Evolutionary conservation across 2,113 vertebrate genomes (phyloP).

Genomic region (Elephantulus edwardii): DNA sequence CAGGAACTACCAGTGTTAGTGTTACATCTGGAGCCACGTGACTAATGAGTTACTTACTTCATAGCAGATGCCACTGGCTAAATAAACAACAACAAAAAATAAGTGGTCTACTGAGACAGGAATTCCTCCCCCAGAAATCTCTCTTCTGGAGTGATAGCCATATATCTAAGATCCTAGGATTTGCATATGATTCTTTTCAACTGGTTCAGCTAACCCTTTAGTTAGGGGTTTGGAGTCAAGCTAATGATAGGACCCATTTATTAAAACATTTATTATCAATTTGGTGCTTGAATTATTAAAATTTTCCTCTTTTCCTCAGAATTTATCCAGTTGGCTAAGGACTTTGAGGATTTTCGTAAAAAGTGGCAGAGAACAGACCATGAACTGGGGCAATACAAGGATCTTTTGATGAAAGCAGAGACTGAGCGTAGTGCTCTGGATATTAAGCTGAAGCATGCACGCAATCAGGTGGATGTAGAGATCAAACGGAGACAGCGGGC

Average conservation of each 20-base stretch:
- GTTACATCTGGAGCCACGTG: slow-evolving; percentile 72
- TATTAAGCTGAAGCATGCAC: slow-evolving; percentile 97
- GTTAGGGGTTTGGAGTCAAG: background rate
- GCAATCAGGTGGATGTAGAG: slow-evolving; percentile 98
- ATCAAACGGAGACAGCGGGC: slow-evolving; percentile 95
- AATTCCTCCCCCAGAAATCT: slow-evolving; percentile 28
- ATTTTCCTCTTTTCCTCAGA: slow-evolving; percentile 81
- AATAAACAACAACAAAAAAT: slow-evolving; percentile 41
- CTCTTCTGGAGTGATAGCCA: background rate
- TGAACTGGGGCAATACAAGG: slow-evolving; percentile 89
- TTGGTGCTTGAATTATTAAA: slow-evolving; percentile 61
- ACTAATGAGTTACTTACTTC: slow-evolving; percentile 67
- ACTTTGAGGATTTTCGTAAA: slow-evolving; percentile 92
- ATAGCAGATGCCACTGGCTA: slow-evolving; percentile 62
- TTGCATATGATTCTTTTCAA: slow-evolving; percentile 50
- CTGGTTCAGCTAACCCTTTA: background rate
- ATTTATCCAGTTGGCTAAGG: slow-evolving; percentile 93
- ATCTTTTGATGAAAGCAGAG: slow-evolving; percentile 92
- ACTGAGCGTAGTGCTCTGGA: slow-evolving; percentile 92
- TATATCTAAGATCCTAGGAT: background rate
- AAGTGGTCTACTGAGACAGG: slow-evolving; percentile 43
- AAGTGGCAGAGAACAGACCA: slow-evolving; percentile 89
- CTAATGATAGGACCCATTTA: background rate
- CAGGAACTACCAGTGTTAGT: slow-evolving; percentile 48
- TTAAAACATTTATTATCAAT: slow-evolving; percentile 22